Base-by-base conservation (phyloP, 1,140 invertebrate genomes). In the Pseudomyrmex concolor region DNA sequence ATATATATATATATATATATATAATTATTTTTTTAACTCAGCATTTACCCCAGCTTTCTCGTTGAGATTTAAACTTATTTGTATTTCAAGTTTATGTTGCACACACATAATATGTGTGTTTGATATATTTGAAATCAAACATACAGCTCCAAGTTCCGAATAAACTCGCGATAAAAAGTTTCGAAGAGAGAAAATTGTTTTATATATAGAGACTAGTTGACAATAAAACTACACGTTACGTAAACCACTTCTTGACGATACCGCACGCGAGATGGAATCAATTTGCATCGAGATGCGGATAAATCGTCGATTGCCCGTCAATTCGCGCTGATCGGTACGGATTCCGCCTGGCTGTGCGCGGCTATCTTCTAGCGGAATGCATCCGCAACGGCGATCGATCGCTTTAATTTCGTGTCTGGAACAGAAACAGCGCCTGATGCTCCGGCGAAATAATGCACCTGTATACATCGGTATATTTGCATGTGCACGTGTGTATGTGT, bases 361-460 rank as follows among this genome's bases (percentile, higher is more conserved):
- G n/a, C 15, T 70, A 71, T 80, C 66, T 70, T 59, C n/a, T 54
- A 48, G 64, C 76, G 19, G 7, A 45, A 43, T 59, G 64, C 74
- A 68, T 78, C 43, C 64, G 54, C 34, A 80, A 45, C 64, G 64
- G 43, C 76, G 54, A 80, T 80, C 64, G 76, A 87, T 87, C 67
- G 80, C 17, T 73, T 60, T 86, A 87, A 87, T 87, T 84, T 84
- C 80, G 62, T 66, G 72, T 55, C 70, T 57, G 59, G 59, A 85
- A 77, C 84, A 62, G 66, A 60, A 48, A 76, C 62, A 64, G 76
- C 78, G 76, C 50, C 78, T 67, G 66, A 57, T 68, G 51, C 25
- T 50, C 55, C 68, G 25, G 62, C 48, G 71, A 68, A 71, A 86
- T 86, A 86, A 86, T 86, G 57, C 71, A 22, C 67, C n/a, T 80